Evolutionary conservation across 2,797 vertebrate genomes (phyloP).

Genomic region (Pangasius macronema): DNA sequence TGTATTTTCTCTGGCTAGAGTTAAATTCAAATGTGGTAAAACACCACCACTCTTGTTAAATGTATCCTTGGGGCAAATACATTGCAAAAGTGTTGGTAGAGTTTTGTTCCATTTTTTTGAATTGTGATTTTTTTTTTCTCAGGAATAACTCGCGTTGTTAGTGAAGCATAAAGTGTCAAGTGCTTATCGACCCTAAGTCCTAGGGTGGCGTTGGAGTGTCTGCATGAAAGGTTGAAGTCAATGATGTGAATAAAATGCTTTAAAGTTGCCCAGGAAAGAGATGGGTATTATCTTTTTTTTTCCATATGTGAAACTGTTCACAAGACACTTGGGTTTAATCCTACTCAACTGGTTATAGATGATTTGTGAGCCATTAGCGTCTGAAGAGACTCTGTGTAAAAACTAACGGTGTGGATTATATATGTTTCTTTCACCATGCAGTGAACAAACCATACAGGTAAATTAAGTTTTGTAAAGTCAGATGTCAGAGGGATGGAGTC

Average conservation of each 20-base stretch:
- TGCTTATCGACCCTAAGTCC: background rate
- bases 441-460: background rate
- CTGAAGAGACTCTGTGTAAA: background rate
- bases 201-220: background rate
- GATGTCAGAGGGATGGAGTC: too few relatives aligned
- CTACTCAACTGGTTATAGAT: background rate
- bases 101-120: background rate
- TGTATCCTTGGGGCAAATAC: background rate
- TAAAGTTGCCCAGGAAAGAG: background rate
- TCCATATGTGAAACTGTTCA: background rate
- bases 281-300: background rate
- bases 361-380: background rate
- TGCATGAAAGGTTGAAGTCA: constrained; percentile 11
- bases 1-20: background rate
- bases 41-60: background rate
- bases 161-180: background rate
- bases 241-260: constrained; percentile 1
- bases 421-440: background rate
- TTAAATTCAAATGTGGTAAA: background rate
- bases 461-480: background rate
- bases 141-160: background rate
- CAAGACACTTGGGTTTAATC: background rate
- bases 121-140: background rate
- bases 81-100: background rate
- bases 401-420: background rate